Percentiles rank a stretch among this genome's conserved stretches.
These are phyloP conservation scores for Drosophila lacteicornis DNA, from an alignment of 1,140 invertebrate genomes.

Conservation along the genomic window DNA sequence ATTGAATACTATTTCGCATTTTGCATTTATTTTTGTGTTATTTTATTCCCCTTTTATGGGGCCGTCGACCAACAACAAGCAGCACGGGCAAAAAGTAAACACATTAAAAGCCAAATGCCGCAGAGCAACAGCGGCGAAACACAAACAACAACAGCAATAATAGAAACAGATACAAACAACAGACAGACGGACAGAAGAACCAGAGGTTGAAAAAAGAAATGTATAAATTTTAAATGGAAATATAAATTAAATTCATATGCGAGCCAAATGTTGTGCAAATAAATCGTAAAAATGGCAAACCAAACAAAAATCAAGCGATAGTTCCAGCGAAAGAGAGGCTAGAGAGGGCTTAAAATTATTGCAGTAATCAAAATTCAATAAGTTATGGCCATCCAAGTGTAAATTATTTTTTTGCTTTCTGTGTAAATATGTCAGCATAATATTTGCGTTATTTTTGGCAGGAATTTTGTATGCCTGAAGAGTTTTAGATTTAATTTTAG, in stretches of 20 bases:
- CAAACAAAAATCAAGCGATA: slow-evolving; percentile 46
- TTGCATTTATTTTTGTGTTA: slow-evolving; percentile 22
- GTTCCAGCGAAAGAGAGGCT: background rate
- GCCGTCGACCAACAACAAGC: slow-evolving; percentile 48
- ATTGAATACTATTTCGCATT: slow-evolving; percentile 71
- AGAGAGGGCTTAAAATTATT: slow-evolving; percentile 49
- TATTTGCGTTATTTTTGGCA: slow-evolving; percentile 22
- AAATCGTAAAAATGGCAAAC: slow-evolving; percentile 77
- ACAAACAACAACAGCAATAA: slow-evolving; percentile 33
- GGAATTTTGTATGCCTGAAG: slow-evolving; percentile 14
- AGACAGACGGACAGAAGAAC: slow-evolving; percentile 17
- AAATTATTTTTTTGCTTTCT: slow-evolving; percentile 28
- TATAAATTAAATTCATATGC: slow-evolving; percentile 83
- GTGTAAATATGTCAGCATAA: slow-evolving; percentile 27
- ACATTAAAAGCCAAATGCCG: slow-evolving; percentile 78
- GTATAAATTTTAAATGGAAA: slow-evolving; percentile 80
- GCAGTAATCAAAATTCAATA: slow-evolving; percentile 75
- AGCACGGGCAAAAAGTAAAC: slow-evolving; percentile 58
- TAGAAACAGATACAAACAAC: slow-evolving; percentile 30
- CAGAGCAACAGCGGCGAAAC: slow-evolving; percentile 31
- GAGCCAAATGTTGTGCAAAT: slow-evolving; percentile 80
- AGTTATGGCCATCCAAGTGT: slow-evolving; percentile 45
- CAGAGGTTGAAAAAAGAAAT: slow-evolving; percentile 55
- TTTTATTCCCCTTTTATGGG: slow-evolving; percentile 48
- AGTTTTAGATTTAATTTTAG: background rate